These are phyloP conservation scores for Dreissena polymorpha DNA, from an alignment of 1,140 invertebrate species.

Conservation along the genomic window DNA sequence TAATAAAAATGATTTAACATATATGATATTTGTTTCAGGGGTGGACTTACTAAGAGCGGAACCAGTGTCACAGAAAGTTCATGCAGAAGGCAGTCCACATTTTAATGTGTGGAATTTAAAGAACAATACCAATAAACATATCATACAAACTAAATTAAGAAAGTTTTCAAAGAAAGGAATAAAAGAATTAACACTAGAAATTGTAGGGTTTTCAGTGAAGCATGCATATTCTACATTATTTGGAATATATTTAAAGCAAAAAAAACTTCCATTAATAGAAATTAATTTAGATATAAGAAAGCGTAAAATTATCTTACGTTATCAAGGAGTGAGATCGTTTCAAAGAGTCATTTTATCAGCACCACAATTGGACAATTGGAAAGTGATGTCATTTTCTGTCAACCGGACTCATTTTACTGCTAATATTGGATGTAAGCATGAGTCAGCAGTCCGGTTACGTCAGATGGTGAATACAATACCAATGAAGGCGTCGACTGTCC, in stretches of 20 bases:
- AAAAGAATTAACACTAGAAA: constrained; percentile 42
- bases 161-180: constrained; percentile 34
- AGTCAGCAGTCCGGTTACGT: neutral
- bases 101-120: constrained; percentile 16
- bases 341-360: constrained; percentile 55
- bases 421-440: constrained; percentile 33
- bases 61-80: neutral
- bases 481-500: neutral
- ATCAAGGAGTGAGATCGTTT: constrained; percentile 62
- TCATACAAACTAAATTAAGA: constrained; percentile 14
- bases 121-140: constrained; percentile 1
- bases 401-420: constrained; percentile 55
- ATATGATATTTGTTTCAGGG: constrained; percentile 41
- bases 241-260: constrained; percentile 41
- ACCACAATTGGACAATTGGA: constrained; percentile 54
- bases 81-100: neutral
- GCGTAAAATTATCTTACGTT: constrained; percentile 58
- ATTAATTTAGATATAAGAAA: constrained; percentile 55
- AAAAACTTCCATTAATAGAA: constrained; percentile 60
- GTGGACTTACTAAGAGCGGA: constrained; percentile 35
- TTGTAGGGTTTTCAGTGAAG: constrained; percentile 29
- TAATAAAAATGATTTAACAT: too few species aligned
- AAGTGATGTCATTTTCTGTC: constrained; percentile 13
- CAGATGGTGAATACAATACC: constrained; percentile 23
- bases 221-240: constrained; percentile 45